Conservation (phyloP, 1,140 invertebrate species). For the Drosophila nigromelanica region DNA sequence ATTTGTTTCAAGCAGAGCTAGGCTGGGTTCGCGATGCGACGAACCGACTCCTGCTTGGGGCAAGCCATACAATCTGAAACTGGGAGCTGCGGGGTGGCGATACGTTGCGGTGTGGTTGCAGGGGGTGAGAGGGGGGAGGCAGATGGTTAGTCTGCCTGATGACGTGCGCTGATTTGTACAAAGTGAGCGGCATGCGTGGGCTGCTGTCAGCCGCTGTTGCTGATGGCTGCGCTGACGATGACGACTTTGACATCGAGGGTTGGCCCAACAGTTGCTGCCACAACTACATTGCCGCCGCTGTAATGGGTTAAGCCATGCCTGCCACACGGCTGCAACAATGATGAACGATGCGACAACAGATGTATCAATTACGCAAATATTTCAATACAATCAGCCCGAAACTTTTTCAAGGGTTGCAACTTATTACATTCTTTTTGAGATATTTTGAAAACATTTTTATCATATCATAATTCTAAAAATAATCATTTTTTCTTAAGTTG, state of each 20-base stretch:
- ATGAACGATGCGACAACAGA: slow-evolving; percentile 57
- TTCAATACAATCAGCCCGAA: not conserved
- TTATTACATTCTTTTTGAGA: not conserved
- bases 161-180: slow-evolving; percentile 62
- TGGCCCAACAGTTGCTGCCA: slow-evolving; percentile 44
- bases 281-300: slow-evolving; percentile 4
- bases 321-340: no score
- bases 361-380: slow-evolving; percentile 55
- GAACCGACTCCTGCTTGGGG: slow-evolving; percentile 11
- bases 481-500: no score
- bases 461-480: not conserved
- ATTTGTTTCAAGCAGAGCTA: slow-evolving; percentile 65
- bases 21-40: slow-evolving; percentile 23
- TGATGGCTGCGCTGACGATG: slow-evolving; percentile 40
- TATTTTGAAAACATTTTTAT: not conserved
- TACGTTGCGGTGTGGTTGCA: not conserved
- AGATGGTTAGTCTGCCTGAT: slow-evolving; percentile 40
- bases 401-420: not conserved
- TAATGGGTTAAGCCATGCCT: slow-evolving; percentile 28
- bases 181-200: slow-evolving; percentile 56
- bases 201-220: slow-evolving; percentile 33
- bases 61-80: not conserved
- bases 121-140: not conserved
- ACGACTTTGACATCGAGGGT: slow-evolving; percentile 62
- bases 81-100: not conserved